Evolutionary conservation across 2,888 invertebrate species (phyloP).

Genomic region (Xestia c-nigrum): DNA sequence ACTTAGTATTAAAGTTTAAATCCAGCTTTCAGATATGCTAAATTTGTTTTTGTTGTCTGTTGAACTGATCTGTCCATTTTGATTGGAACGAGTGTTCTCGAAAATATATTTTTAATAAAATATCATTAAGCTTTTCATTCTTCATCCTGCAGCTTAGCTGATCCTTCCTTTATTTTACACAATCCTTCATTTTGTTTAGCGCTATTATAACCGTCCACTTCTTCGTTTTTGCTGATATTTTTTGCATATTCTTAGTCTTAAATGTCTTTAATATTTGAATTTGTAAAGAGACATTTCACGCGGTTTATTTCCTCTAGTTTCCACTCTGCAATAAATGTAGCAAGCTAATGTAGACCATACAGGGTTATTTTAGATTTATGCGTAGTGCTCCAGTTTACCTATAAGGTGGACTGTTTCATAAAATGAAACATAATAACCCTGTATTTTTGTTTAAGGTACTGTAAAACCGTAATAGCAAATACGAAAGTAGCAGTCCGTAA

Average conservation of each 20-base stretch:
- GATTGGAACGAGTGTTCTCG: conserved; percentile 84
- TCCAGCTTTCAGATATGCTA: conserved; percentile 84
- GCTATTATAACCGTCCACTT: conserved; percentile 51
- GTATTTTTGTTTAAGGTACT: conserved; percentile 44
- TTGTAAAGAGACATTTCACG: conserved; percentile 51
- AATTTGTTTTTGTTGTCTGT: conserved; percentile 79
- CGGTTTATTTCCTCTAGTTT: conserved; percentile 45
- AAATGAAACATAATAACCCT: conserved; percentile 55
- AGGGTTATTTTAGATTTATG: conserved; percentile 57
- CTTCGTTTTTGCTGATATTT: conserved; percentile 58
- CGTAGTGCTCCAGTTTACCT: neutral
- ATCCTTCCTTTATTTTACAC: conserved; percentile 70
- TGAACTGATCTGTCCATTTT: conserved; percentile 87
- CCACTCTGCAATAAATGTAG: conserved; percentile 41
- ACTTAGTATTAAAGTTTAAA: conserved; percentile 80
- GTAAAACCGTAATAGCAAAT: conserved; percentile 11
- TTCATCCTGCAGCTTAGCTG: conserved; percentile 82
- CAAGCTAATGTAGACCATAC: conserved; percentile 47
- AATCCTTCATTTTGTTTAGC: conserved; percentile 57
- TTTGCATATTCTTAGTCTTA: conserved; percentile 59
- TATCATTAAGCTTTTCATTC: conserved; percentile 88
- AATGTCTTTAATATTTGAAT: conserved; percentile 36
- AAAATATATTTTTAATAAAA: conserved; percentile 89
- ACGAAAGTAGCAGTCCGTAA: conserved; percentile 44
- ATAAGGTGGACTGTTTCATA: neutral